Base-by-base conservation (phyloP, 2,797 vertebrate species). In the Peromyscus aztecus region DNA sequence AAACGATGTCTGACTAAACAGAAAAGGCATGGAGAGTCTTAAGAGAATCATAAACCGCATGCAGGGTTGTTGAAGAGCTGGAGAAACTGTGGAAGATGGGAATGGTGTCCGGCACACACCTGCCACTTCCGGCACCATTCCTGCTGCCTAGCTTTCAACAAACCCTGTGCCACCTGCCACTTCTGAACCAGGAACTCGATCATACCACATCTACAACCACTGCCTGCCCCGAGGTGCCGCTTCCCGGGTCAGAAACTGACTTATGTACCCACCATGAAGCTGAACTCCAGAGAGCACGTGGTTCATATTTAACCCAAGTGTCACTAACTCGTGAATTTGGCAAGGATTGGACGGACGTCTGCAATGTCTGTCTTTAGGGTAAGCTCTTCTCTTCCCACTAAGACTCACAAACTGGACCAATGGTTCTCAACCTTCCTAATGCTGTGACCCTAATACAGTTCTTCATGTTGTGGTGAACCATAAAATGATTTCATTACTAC, bases 131-230 rank as follows among this genome's bases (percentile, higher is more conserved):
- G 71, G 63, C 61, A 40, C 37, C 52, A 57, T 40, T 84, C 37
- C 55, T 78, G 55, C 43, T 75, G 55, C 57, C 40, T 59, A 65
- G 37, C 13, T 96, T 76, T 88, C 83, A 34, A 63, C 29, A 94
- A 63, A 24, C 34, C 37, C 4, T 14, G 29, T 69, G 65, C 84
- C 6, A 37, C 8, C 37, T 77, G 82, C 61, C 84, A 73, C 49
- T 63, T 96, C n/a, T 92, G 55, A 86, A 89, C 59, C 29, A 90
- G 77, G 73, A 95, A 96, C 55, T 63, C 40, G 83, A 52, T 69
- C 77, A 86, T 27, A 69, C 75, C 85, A 90, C 89, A 75, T 43
- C 21, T n/a, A n/a, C n/a, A 24, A 73, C 52, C 21, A 83, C 29
- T 3, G 19, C 88, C 90, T 86, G 57, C 52, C 69, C 46, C 29